Percentiles rank a stretch among this genome's conserved stretches.
phyloP scores from a whole-genome alignment of 2,797 vertebrate genomes.

The Esox masquinongy region DNA sequence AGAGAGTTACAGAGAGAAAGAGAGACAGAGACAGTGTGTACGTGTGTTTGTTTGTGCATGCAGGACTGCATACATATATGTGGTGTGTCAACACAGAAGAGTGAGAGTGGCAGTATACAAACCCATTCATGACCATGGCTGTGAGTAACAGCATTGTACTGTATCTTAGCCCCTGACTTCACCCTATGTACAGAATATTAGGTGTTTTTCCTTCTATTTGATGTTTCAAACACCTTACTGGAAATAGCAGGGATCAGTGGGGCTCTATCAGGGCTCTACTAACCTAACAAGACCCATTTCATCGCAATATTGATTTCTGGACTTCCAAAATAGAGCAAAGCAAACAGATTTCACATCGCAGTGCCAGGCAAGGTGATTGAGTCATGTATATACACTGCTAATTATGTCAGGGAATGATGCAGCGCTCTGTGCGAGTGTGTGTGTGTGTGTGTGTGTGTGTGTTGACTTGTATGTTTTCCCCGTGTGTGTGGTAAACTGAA shows the following conservation, averaged over 20 bases:
- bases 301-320: constrained; percentile 36
- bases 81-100: background rate
- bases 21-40: background rate
- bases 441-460: background rate
- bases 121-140: background rate
- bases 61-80: background rate
- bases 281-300: constrained; percentile 44
- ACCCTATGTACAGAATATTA: background rate
- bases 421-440: background rate
- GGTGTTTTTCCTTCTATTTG: constrained; percentile 4
- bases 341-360: constrained; percentile 35
- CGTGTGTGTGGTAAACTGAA: constrained; percentile 12
- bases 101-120: background rate
- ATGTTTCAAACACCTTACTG: constrained; percentile 11
- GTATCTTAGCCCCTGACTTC: constrained; percentile 1
- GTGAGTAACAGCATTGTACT: background rate
- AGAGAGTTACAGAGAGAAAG: no score
- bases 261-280: constrained; percentile 25
- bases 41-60: constrained; percentile 6
- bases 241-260: constrained; percentile 13
- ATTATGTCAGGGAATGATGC: constrained; percentile 11
- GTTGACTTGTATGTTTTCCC: no score
- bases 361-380: constrained; percentile 1
- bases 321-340: constrained; percentile 43
- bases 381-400: constrained; percentile 19